These are phyloP conservation scores for cattle (Bos taurus) DNA, from an alignment of 2,113 vertebrate species.

Conservation along the genomic window DNA sequence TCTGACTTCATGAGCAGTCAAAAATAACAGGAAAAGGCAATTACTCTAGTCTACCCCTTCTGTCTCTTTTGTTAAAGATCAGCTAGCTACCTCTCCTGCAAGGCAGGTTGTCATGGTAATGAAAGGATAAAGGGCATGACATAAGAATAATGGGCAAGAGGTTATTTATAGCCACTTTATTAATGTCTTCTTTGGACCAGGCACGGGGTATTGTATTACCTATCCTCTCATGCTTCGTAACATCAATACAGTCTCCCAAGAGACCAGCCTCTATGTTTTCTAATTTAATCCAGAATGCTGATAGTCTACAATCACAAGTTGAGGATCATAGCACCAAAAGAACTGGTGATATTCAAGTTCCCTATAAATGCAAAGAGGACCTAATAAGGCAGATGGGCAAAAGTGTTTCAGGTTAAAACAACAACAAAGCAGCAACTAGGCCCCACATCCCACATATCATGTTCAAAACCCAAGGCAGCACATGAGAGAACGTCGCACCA, in stretches of 20 bases:
- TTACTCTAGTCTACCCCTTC: background rate
- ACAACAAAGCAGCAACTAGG: background rate
- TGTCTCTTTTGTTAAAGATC: background rate
- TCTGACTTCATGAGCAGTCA: background rate
- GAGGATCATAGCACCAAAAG: background rate
- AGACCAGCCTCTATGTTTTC: background rate
- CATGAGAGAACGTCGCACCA: background rate
- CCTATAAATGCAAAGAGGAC: background rate
- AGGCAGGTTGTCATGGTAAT: background rate
- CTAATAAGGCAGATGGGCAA: background rate
- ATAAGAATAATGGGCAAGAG: background rate
- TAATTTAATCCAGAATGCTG: background rate
- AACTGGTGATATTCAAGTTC: background rate
- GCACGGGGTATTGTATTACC: background rate
- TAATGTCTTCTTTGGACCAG: background rate
- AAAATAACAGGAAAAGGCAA: slow-evolving; percentile 26
- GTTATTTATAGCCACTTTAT: background rate
- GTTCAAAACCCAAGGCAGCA: background rate
- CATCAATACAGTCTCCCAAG: background rate
- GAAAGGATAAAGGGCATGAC: background rate
- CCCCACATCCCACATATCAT: background rate
- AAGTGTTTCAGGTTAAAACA: background rate
- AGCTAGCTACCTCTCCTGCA: background rate
- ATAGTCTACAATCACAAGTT: background rate
- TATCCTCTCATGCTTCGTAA: background rate